Evolutionary conservation across 1,140 invertebrate species (phyloP), one percentile per base, ranked within the genome.

Genomic region (Achroia grisella): DNA sequence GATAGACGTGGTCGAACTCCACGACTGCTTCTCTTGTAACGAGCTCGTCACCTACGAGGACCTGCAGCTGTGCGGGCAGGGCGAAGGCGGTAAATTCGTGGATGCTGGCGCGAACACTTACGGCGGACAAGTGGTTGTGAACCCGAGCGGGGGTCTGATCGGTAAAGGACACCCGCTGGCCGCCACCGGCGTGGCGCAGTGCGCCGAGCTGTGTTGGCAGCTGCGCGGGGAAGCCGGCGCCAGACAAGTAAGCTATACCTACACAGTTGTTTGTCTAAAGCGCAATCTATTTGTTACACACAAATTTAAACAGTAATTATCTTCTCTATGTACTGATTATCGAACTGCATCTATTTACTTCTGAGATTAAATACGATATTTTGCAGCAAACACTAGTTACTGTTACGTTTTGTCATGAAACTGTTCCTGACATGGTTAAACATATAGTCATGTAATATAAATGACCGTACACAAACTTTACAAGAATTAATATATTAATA

Each of bases 101-200:
- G 97, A 98, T 61, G 87, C 89, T 6, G 95, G 93, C 8, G 92
- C 98, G 62, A 99, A 98, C 67, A 99, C 97, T 0, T 98, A 98
- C 69, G 97, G 97, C 14, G 97, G 97, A n/a, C 96, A 96, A 82
- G 97, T 92, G 82, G 97, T 99, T 0, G 87, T 98, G 1, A 99
- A 99, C 86, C 97, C 97, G 5, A 97, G 95, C 76, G 97, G 97
- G 23, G 97, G 97, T 28, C 87, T 99, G 2, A 98, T 98, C 48
- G 97, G 96, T 0, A 99, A 99, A 85, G 97, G 97, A 3, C 97
- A 99, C 90, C 97, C 97, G 14, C 84, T 99, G 14, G 97, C 97
- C 31, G 97, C 97, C 6, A 98, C 97, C 55, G 97, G 96, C 81
- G 74, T 99, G 39, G 97, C 97, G 8, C 97, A 99, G 71, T 98